Conservation (phyloP, 2,888 invertebrate genomes). For the Osmoderma eremita region DNA sequence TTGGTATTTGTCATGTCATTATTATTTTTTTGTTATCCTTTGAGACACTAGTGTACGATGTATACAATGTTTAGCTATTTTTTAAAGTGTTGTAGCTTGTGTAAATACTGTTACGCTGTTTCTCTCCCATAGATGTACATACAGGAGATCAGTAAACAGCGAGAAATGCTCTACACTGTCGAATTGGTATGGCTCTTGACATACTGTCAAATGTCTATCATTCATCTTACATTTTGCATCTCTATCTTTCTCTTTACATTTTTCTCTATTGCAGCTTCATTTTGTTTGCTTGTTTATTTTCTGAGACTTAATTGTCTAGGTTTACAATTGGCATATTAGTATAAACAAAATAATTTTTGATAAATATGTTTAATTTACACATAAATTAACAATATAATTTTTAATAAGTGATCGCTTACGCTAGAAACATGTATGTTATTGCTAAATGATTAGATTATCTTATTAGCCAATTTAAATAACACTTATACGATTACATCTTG, state of each 20-base stretch:
- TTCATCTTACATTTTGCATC: slow-evolving; percentile 44
- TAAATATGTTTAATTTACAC: slow-evolving; percentile 37
- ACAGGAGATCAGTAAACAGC: slow-evolving; percentile 90
- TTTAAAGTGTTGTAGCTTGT: slow-evolving; percentile 53
- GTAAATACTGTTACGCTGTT: slow-evolving; percentile 63
- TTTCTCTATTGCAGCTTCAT: slow-evolving; percentile 40
- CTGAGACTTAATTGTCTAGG: slow-evolving; percentile 35
- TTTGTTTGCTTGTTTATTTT: slow-evolving; percentile 42
- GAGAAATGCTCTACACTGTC: slow-evolving; percentile 84
- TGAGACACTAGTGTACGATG: slow-evolving; percentile 46
- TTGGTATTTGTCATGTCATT: slow-evolving; percentile 42
- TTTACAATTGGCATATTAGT: slow-evolving; percentile 40
- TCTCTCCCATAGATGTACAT: slow-evolving; percentile 80
- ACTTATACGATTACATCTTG: background rate
- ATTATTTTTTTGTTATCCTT: slow-evolving; percentile 34
- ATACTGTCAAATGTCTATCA: slow-evolving; percentile 47
- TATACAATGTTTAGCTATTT: slow-evolving; percentile 44
- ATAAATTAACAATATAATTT: slow-evolving; percentile 38
- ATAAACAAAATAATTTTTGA: slow-evolving; percentile 33
- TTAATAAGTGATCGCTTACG: slow-evolving; percentile 30
- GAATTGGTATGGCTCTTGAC: slow-evolving; percentile 76
- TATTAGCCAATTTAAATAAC: background rate
- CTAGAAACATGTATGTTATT: slow-evolving; percentile 15
- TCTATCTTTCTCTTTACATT: slow-evolving; percentile 39
- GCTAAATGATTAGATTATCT: background rate